These are phyloP conservation scores for Belonocnema kinseyi DNA, from an alignment of 1,140 invertebrate genomes.

Conservation along the genomic window DNA sequence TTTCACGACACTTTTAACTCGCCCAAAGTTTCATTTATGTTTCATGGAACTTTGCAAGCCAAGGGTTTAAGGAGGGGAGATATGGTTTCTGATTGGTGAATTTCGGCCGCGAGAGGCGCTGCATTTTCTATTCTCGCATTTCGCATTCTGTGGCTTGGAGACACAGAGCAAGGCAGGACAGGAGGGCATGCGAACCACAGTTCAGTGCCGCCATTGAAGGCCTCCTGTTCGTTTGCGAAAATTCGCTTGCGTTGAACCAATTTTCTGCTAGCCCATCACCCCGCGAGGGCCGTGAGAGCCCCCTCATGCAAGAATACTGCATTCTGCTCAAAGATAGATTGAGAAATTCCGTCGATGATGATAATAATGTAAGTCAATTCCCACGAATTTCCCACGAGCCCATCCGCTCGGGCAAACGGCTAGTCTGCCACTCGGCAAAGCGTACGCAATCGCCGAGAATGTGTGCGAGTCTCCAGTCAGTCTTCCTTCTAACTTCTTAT, in stretches of 20 bases:
- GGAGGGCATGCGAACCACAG: slow-evolving; percentile 71
- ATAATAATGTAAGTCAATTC: slow-evolving; percentile 81
- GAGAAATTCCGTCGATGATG: slow-evolving; percentile 80
- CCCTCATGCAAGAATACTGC: slow-evolving; percentile 79
- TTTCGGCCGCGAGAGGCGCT: slow-evolving; percentile 36
- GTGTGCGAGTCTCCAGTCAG: slow-evolving; percentile 19
- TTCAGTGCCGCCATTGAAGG: slow-evolving; percentile 74
- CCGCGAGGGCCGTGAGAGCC: slow-evolving; percentile 66
- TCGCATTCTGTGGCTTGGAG: slow-evolving; percentile 50
- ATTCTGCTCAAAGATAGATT: slow-evolving; percentile 81
- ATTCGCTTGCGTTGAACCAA: slow-evolving; percentile 65
- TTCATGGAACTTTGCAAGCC: no score
- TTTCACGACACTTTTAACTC: no score
- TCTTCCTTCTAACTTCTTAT: background rate
- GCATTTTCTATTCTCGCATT: no score
- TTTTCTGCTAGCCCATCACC: slow-evolving; percentile 64
- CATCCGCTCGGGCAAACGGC: slow-evolving; percentile 73
- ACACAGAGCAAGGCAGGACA: slow-evolving; percentile 67
- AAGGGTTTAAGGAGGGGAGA: slow-evolving; percentile 19
- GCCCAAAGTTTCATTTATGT: no score
- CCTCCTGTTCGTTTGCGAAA: slow-evolving; percentile 66
- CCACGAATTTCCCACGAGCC: slow-evolving; percentile 59
- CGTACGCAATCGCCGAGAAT: slow-evolving; percentile 52
- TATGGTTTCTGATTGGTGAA: slow-evolving; percentile 51
- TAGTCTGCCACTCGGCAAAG: slow-evolving; percentile 69